Evolutionary conservation across 2,888 invertebrate genomes (phyloP).

Genomic region (Unio delphinus): DNA sequence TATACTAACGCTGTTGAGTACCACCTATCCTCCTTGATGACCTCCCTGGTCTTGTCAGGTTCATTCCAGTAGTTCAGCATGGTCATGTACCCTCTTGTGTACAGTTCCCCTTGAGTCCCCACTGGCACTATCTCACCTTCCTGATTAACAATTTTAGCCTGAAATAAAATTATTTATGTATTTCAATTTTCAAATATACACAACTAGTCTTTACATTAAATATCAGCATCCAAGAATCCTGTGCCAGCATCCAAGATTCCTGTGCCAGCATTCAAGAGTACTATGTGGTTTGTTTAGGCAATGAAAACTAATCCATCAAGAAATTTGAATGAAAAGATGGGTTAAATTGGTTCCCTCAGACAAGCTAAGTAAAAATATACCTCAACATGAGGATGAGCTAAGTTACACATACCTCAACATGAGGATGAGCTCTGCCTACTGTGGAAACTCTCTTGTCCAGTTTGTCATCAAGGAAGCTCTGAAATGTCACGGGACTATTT

Average conservation of each 20-base stretch:
- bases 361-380: too few relatives aligned
- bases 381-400: neutral
- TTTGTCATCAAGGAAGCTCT: conserved; percentile 72
- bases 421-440: conserved; percentile 75
- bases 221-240: too few relatives aligned
- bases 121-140: conserved; percentile 79
- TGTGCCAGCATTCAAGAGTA: too few relatives aligned
- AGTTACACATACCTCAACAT: conserved; percentile 73
- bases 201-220: too few relatives aligned
- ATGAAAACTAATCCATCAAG: too few relatives aligned
- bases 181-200: too few relatives aligned
- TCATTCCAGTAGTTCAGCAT: conserved; percentile 90
- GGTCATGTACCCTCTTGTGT: conserved; percentile 81
- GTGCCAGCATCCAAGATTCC: too few relatives aligned
- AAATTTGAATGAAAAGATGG: neutral
- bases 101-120: conserved; percentile 83
- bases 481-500: conserved; percentile 76
- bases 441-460: conserved; percentile 73
- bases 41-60: conserved; percentile 81
- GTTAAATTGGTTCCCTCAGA: too few relatives aligned
- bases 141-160: conserved; percentile 76
- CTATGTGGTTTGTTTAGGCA: too few relatives aligned
- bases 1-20: conserved; percentile 81
- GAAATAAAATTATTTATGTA: conserved; percentile 41
- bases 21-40: conserved; percentile 82